phyloP scores from a whole-genome alignment of 2,888 invertebrate genomes.

The Perizoma flavofasciatum region DNA sequence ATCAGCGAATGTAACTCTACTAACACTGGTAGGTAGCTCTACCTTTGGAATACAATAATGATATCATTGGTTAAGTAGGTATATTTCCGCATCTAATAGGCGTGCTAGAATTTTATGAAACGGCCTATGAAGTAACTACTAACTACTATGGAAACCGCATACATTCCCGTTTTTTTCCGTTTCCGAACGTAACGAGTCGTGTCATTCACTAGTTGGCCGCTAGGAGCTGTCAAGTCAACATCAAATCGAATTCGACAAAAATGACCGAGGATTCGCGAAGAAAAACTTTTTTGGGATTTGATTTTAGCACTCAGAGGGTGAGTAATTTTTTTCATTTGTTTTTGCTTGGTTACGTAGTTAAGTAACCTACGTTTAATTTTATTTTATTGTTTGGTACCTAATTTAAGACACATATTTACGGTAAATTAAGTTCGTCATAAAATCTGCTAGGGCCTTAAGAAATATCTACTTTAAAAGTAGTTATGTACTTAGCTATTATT shows the following conservation, averaged over 20 bases:
- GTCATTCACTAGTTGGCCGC: conserved; percentile 47
- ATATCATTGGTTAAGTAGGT: no score
- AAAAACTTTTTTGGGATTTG: conserved; percentile 90
- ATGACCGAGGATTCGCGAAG: conserved; percentile 68
- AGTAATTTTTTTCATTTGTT: conserved; percentile 43
- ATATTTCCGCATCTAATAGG: no score
- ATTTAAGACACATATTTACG: not conserved
- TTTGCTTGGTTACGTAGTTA: not conserved
- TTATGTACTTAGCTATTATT: not conserved
- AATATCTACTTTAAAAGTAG: no score
- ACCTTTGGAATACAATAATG: no score
- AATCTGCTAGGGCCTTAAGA: no score
- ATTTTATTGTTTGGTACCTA: conserved; percentile 9
- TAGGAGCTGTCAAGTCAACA: conserved; percentile 49
- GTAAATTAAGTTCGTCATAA: no score
- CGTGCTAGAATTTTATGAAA: no score
- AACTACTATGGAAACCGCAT: conserved; percentile 17
- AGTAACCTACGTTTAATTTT: not conserved
- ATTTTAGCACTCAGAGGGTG: conserved; percentile 95
- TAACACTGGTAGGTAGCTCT: no score
- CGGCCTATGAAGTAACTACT: no score
- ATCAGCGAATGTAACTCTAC: no score
- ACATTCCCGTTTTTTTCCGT: conserved; percentile 55
- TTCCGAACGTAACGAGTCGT: conserved; percentile 54
- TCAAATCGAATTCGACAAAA: conserved; percentile 42